Percentiles rank a stretch among this genome's conserved stretches.
These are phyloP conservation scores for Cavia porcellus DNA, from an alignment of 2,113 vertebrate genomes.

Conservation along the genomic window DNA sequence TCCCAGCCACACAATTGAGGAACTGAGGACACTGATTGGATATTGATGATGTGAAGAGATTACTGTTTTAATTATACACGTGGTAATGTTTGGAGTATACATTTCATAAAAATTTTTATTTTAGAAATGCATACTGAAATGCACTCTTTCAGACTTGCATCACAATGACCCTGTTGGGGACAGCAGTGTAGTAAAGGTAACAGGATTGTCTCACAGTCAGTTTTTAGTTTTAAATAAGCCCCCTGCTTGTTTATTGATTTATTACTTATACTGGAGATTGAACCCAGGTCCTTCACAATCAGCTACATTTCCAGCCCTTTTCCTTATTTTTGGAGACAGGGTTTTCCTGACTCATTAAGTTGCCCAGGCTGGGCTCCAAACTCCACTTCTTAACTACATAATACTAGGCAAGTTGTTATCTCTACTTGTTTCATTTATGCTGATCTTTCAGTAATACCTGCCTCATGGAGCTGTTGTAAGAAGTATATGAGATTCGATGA, in stretches of 20 bases:
- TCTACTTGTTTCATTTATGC: background rate
- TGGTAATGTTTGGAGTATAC: background rate
- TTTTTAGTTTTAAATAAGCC: background rate
- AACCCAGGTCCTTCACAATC: background rate
- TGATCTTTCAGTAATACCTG: background rate
- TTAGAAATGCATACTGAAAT: conserved; percentile 16
- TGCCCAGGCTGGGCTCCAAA: background rate
- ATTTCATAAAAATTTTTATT: background rate
- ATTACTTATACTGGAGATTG: background rate
- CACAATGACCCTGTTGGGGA: background rate
- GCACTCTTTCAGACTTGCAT: background rate
- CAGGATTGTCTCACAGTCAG: background rate
- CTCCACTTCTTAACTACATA: background rate
- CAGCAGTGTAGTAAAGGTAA: background rate
- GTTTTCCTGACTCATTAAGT: background rate
- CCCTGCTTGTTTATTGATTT: background rate
- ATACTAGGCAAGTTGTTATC: background rate
- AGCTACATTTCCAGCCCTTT: background rate
- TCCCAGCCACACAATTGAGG: background rate
- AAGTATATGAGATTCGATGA: background rate
- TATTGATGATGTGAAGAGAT: background rate
- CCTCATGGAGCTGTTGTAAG: background rate
- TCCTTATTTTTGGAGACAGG: background rate
- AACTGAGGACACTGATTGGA: background rate
- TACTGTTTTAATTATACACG: background rate